Evolutionary conservation across 2,797 vertebrate genomes (phyloP), one percentile per base, ranked within the genome.

Genomic region (Neosilurus mollespiculum): DNA sequence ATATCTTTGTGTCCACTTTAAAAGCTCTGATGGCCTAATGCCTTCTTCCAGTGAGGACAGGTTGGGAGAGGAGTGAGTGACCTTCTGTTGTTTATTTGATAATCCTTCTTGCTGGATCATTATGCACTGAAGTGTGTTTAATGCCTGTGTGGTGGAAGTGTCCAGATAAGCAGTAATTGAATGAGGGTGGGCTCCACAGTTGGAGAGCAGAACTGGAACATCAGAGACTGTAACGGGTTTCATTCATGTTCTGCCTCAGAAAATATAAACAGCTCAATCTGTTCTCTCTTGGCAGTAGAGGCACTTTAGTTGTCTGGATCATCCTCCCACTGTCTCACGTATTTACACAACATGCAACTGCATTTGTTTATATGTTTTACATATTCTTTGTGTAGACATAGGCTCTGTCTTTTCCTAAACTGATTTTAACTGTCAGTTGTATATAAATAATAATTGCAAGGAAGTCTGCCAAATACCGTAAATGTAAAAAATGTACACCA

Each of bases 11-110:
- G 66, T 66, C 26, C 34, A 67, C 30, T 37, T 37, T 69, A 20
- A 69, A 69, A 22, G 66, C 66, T 37, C 66, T 20, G 18, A 20
- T 37, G 30, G 30, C 16, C 3, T 69, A 22, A 20, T 11, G 9
- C 43, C 34, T 14, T 24, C 43, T 51, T 43, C 22, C 49, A 16
- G 43, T 51, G 43, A 71, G 22, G 43, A 51, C 4, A 7, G 37
- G 69, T 51, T 71, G 49, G 11, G 11, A 71, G 12, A 51, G 22
- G 43, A 24, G 43, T 22, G 11, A 71, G 22, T 24, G 22, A 54
- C 49, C 70, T 53, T n/a, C 14, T 72, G 70, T 26, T 70, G 67
- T 70, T 70, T 72, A 72, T 54, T 54, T 72, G 51, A 53, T 72
- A 26, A 72, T 54, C 22, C 22, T 51, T 71, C 51, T 43, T 49